Evolutionary conservation across 1,140 invertebrate species (phyloP).

Genomic region (Scaptodrosophila lebanonensis): DNA sequence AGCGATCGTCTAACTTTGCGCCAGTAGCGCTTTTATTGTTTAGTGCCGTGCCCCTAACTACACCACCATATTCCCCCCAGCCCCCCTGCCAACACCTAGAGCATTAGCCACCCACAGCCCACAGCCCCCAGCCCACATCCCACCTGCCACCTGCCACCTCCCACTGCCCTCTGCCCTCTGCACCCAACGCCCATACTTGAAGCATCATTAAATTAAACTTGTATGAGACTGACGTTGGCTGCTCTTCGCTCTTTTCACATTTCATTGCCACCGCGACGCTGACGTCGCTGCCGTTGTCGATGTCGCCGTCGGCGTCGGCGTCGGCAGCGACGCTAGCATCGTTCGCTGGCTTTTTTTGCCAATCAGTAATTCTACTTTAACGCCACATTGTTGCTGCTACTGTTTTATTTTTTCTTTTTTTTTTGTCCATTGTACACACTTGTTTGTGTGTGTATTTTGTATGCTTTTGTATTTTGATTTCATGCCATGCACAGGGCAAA

Average conservation of each 20-base stretch:
- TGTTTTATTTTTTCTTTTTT: slow-evolving; percentile 1
- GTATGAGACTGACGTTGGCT: slow-evolving; percentile 28
- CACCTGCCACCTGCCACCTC: not conserved
- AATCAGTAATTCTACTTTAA: slow-evolving; percentile 48
- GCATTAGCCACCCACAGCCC: slow-evolving; percentile 21
- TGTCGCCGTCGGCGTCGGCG: slow-evolving; percentile 23
- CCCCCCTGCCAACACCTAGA: slow-evolving; percentile 33
- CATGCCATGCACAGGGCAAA: slow-evolving; percentile 18
- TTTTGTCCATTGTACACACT: not conserved
- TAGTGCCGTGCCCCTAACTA: too few species aligned
- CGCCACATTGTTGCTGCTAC: slow-evolving; percentile 1
- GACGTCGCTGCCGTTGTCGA: not conserved
- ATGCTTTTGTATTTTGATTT: slow-evolving; percentile 44
- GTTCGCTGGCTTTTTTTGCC: slow-evolving; percentile 41
- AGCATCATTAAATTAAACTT: slow-evolving; percentile 52
- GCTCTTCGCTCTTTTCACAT: slow-evolving; percentile 50
- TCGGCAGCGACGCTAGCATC: too few species aligned
- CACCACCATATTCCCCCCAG: too few species aligned
- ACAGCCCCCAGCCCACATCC: slow-evolving; percentile 9
- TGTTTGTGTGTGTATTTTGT: slow-evolving; percentile 11
- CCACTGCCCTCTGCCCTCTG: not conserved
- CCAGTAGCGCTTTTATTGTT: too few species aligned
- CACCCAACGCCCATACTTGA: not conserved
- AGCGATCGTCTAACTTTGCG: not conserved
- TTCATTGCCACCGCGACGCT: slow-evolving; percentile 38